phyloP scores from a whole-genome alignment of 2,888 invertebrate species.

The Coelopa pilipes region DNA sequence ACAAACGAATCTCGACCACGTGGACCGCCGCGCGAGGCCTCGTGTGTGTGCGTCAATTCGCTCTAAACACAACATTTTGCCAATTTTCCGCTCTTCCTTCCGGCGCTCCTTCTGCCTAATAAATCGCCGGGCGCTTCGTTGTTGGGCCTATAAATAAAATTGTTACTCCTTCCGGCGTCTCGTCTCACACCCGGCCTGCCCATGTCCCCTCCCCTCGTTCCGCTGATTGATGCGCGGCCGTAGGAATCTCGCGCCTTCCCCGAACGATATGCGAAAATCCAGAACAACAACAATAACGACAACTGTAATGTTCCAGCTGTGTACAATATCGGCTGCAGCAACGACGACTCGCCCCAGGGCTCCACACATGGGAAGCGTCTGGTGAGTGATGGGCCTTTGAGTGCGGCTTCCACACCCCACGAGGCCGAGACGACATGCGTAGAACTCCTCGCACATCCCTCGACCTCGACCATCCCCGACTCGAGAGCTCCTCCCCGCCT shows the following conservation, averaged over 20 bases:
- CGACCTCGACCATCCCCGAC: too few species aligned
- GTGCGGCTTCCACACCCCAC: background rate
- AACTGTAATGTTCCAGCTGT: background rate
- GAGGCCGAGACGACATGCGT: too few species aligned
- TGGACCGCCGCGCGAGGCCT: too few species aligned
- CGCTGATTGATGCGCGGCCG: conserved; percentile 21
- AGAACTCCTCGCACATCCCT: too few species aligned
- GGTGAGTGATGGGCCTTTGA: conserved; percentile 3
- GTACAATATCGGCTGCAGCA: background rate
- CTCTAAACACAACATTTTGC: conserved; percentile 34
- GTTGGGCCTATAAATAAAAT: conserved; percentile 33
- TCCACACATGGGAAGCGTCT: conserved; percentile 38
- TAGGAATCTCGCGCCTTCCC: background rate
- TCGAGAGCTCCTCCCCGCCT: too few species aligned
- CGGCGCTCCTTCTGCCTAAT: background rate
- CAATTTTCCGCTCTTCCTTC: conserved; percentile 28
- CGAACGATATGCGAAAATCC: background rate
- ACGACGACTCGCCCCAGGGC: conserved; percentile 40
- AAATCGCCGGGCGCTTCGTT: conserved; percentile 22
- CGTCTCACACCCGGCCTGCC: background rate
- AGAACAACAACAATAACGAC: background rate
- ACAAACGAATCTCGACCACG: too few species aligned
- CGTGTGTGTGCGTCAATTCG: conserved; percentile 27
- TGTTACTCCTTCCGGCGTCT: conserved; percentile 15
- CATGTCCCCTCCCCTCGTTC: background rate